A percentile compares a stretch with the other conserved stretches of the same genome.
phyloP scores from a whole-genome alignment of 2,888 invertebrate species.

The Apocheima hispidaria region DNA sequence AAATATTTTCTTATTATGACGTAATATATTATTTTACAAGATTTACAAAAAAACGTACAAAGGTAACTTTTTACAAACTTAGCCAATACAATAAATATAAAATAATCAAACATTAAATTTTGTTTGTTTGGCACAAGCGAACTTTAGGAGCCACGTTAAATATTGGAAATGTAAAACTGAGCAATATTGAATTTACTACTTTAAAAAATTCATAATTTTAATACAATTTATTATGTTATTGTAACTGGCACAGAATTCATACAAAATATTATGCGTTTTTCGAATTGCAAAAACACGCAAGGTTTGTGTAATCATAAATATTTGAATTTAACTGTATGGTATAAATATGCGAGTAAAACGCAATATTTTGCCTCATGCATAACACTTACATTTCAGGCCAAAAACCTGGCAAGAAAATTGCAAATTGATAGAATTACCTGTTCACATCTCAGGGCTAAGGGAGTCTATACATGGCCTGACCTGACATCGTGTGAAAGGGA shows the following conservation, averaged over 20 bases:
- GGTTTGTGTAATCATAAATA: not conserved
- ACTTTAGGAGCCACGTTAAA: constrained; percentile 57
- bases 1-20: constrained; percentile 57
- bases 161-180: constrained; percentile 57
- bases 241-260: constrained; percentile 83
- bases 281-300: not conserved
- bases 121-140: constrained; percentile 73
- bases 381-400: constrained; percentile 16
- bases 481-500: no score
- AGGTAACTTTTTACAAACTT: constrained; percentile 73
- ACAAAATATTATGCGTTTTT: constrained; percentile 47
- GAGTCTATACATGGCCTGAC: no score
- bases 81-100: constrained; percentile 67
- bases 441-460: not conserved
- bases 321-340: not conserved
- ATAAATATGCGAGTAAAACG: not conserved
- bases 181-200: constrained; percentile 60
- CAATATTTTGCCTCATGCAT: not conserved
- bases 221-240: constrained; percentile 56
- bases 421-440: constrained; percentile 8
- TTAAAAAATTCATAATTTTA: constrained; percentile 36
- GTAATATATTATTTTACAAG: constrained; percentile 63
- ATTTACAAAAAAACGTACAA: constrained; percentile 66
- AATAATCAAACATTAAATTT: constrained; percentile 37
- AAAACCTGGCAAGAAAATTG: constrained; percentile 37